Percentiles rank a stretch among this genome's conserved stretches.
Evolutionary conservation across 1,140 invertebrate species (phyloP).

Genomic region (Tribolium castaneum): DNA sequence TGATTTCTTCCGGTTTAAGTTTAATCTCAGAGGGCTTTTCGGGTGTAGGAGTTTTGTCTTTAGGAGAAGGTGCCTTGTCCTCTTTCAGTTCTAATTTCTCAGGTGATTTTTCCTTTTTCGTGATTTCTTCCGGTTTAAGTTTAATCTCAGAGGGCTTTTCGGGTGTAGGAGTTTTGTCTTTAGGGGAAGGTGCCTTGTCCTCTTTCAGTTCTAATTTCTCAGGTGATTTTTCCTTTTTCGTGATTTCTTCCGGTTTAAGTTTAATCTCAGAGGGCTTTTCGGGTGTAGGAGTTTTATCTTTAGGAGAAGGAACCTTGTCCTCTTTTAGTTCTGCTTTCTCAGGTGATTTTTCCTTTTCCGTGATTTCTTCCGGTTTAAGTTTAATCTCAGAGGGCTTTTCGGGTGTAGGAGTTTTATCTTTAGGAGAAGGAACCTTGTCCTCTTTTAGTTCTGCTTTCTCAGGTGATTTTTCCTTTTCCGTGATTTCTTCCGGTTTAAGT

Average conservation of each 20-base stretch:
- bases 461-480: neutral
- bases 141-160: neutral
- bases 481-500: neutral
- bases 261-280: neutral
- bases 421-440: neutral
- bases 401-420: neutral
- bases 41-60: neutral
- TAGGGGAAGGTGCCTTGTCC: neutral
- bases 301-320: neutral
- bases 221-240: neutral
- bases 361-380: neutral
- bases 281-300: neutral
- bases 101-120: neutral
- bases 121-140: neutral
- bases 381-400: neutral
- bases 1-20: neutral
- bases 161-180: neutral
- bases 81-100: neutral
- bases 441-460: neutral
- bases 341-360: neutral
- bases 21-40: neutral
- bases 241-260: neutral
- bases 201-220: neutral
- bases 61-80: neutral
- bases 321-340: neutral